These are phyloP conservation scores for Diachasma alloeum DNA, from an alignment of 1,140 invertebrate species.

Conservation along the genomic window DNA sequence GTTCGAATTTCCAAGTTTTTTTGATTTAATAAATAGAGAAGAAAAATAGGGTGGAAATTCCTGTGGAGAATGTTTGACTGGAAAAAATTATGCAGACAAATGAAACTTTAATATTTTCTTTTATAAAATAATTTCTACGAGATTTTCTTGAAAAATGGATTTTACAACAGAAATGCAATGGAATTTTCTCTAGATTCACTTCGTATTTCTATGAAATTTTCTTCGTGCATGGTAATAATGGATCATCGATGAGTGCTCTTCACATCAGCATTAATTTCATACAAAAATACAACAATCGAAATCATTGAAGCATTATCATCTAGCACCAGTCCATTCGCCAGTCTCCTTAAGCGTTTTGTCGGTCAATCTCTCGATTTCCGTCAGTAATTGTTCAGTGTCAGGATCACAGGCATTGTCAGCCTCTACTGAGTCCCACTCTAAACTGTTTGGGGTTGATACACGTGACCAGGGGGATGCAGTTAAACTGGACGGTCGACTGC, in stretches of 20 bases:
- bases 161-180: no score
- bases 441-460: slow-evolving; percentile 66
- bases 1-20: no score
- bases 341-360: slow-evolving; percentile 66
- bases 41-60: no score
- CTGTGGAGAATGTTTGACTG: no score
- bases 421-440: slow-evolving; percentile 69
- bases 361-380: slow-evolving; percentile 67
- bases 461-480: slow-evolving; percentile 64
- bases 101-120: no score
- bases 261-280: slow-evolving; percentile 19
- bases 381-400: slow-evolving; percentile 66
- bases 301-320: slow-evolving; percentile 48
- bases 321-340: slow-evolving; percentile 56
- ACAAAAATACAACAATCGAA: slow-evolving; percentile 53
- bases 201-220: no score
- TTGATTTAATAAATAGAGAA: no score
- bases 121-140: no score
- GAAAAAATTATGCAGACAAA: no score
- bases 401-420: slow-evolving; percentile 60
- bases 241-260: not conserved
- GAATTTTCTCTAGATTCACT: no score
- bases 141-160: no score
- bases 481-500: slow-evolving; percentile 53
- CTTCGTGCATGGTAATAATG: not conserved